Percentiles rank a stretch among this genome's conserved stretches.
phyloP scores from a whole-genome alignment of 2,888 invertebrate species.

The Ischnura elegans region DNA sequence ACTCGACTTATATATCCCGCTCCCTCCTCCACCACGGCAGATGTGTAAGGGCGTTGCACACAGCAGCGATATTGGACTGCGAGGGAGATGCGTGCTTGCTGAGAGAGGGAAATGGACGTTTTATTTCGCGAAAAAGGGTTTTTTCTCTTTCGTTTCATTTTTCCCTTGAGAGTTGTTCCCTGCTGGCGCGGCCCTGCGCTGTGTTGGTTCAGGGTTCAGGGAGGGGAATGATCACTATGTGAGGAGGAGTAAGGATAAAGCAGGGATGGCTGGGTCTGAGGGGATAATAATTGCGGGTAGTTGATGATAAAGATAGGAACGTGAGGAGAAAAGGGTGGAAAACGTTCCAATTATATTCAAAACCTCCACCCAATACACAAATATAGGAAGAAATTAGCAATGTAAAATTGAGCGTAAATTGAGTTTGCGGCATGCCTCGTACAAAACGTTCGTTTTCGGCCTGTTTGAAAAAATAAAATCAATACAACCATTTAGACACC shows the following conservation, averaged over 20 bases:
- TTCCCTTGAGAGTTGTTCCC: not conserved
- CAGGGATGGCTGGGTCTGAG: not conserved
- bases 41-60: slow-evolving; percentile 44
- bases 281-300: no score
- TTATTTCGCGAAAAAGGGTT: slow-evolving; percentile 20
- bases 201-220: not conserved
- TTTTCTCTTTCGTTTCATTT: not conserved
- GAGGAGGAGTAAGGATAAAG: not conserved
- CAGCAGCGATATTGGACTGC: slow-evolving; percentile 56
- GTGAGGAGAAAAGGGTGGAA: not conserved
- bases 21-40: not conserved
- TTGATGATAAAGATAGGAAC: not conserved
- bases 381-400: not conserved
- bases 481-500: no score
- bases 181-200: no score
- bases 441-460: not conserved
- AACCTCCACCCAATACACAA: no score
- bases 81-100: not conserved
- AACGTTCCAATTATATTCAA: no score
- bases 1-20: not conserved
- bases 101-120: not conserved
- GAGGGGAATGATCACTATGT: not conserved
- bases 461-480: no score
- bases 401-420: not conserved
- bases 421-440: not conserved